Evolutionary conservation across 2,888 invertebrate genomes (phyloP), one percentile per base, ranked within the genome.

Genomic region (Agonopterix heracliana): DNA sequence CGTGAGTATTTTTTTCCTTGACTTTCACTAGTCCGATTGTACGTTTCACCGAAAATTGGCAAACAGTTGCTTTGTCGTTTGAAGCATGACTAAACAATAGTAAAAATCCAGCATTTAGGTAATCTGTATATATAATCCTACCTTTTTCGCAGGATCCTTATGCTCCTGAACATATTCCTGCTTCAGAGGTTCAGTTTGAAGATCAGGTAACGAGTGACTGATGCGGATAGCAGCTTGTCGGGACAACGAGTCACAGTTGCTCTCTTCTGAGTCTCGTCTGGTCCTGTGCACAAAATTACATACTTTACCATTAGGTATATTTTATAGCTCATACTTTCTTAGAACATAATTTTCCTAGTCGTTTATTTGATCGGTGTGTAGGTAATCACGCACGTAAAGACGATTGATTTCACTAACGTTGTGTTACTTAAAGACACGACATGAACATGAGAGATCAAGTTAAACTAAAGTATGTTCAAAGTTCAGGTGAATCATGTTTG

Each of bases 121-220:
- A 17, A 17, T 17, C 14, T 5, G 26, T 26, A 26, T 5, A 26
- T 5, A 7, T 26, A 10, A 38, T 17, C 63, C 70, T 77, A 93
- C 93, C 90, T 94, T 94, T 68, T 93, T 93, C 35, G 86, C 89
- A 12, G 90, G 88, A 50, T 92, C 92, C 64, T 93, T 93, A 57
- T 93, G 92, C 52, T 93, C 93, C 64, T 93, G 93, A 0, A 93
- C 92, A 59, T 92, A 93, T 66, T 92, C 92, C 59, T 91, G 92
- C 61, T 92, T 92, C 61, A 92, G 69, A 0, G 92, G 92, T 58
- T 93, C 93, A 0, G 91, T 91, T 64, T 93, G 93, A 45, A 94
- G 89, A 63, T 94, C 94, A 0, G 94, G 94, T 14, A 94, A 76
- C 0, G 94, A 94, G 71, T 93, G 93, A 62, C 93, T 93, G 75